Base-by-base conservation (phyloP, 37 sponge, comb jelly and placozoan species). In the Haliclona indistincta region DNA sequence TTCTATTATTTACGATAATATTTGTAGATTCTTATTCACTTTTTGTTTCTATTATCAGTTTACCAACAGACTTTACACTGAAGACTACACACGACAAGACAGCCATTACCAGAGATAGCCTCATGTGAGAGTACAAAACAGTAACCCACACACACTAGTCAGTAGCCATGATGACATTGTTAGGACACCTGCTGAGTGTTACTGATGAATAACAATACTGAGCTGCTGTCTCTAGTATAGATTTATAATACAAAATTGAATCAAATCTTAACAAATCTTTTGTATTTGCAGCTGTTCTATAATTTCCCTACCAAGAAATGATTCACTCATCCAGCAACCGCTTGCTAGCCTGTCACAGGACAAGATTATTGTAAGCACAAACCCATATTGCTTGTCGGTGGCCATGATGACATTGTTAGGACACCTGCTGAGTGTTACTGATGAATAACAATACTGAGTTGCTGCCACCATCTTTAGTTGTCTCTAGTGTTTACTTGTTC, bases 321-420 rank as follows among this genome's bases (percentile, higher is more conserved):
- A 75, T 40, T 6, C 63, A 1, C 64, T 75, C 47, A 38, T 75
- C 17, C 76, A 75, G 52, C 64, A 62, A 15, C 76, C 76, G 23
- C 52, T 75, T 49, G 28, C 64, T 15, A 43, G 32, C 6, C 15
- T 75, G 2, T 41, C 65, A 26, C 64, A 42, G 47, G 22, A 61
- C 20, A 4, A 26, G 15, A 51, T 75, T 5, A 22, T 43, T 44
- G 76, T 75, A 26, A 71, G 72, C 55, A n/a, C 17, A 49, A 11
- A 19, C 15, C 17, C 52, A 49, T 49, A 19, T 49, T 17, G 17
- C 33, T 20, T 2, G 22, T 3, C 4, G 37, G 25, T 34, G 6
- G 2, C 7, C 1, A 8, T 5, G 5, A 22, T 51, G 6, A 4
- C 29, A 8, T 8, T 66, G 67, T 66, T 37, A 37, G 67, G 10